These are phyloP conservation scores for Eupeodes corollae DNA, from an alignment of 1,140 invertebrate species.

Conservation along the genomic window DNA sequence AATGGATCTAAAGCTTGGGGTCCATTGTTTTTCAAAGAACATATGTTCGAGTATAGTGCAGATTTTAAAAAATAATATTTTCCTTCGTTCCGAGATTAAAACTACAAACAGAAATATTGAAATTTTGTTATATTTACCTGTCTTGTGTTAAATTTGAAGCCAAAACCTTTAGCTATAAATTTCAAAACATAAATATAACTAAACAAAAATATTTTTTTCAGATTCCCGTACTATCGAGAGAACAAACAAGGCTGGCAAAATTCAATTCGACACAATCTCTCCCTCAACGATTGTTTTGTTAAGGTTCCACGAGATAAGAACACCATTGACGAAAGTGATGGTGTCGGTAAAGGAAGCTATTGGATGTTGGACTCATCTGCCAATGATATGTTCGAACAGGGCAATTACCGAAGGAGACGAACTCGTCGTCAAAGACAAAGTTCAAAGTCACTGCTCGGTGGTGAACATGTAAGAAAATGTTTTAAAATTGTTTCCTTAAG, in stretches of 20 bases:
- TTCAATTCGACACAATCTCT: slow-evolving; percentile 77
- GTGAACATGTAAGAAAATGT: too few species aligned
- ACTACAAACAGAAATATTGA: too few species aligned
- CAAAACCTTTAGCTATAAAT: background rate
- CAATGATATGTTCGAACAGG: slow-evolving; percentile 83
- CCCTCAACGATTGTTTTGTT: slow-evolving; percentile 87
- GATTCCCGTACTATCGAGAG: slow-evolving; percentile 64
- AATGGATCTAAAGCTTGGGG: too few species aligned
- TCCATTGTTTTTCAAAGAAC: too few species aligned
- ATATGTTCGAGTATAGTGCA: too few species aligned
- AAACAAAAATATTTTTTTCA: slow-evolving; percentile 11
- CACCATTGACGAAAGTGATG: slow-evolving; percentile 49
- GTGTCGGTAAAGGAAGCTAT: slow-evolving; percentile 63
- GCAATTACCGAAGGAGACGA: slow-evolving; percentile 62
- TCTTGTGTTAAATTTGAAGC: too few species aligned
- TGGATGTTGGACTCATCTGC: slow-evolving; percentile 80
- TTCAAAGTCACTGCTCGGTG: too few species aligned
- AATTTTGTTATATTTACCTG: too few species aligned
- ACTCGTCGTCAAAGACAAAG: slow-evolving; percentile 40
- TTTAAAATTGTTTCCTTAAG: too few species aligned
- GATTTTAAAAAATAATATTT: too few species aligned
- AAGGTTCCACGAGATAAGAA: slow-evolving; percentile 71
- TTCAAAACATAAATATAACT: background rate
- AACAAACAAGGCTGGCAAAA: slow-evolving; percentile 81
- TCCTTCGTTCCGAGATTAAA: too few species aligned